Evolutionary conservation across 2,888 invertebrate species (phyloP), one percentile per base, ranked within the genome.

Genomic region (Suillia variegata): DNA sequence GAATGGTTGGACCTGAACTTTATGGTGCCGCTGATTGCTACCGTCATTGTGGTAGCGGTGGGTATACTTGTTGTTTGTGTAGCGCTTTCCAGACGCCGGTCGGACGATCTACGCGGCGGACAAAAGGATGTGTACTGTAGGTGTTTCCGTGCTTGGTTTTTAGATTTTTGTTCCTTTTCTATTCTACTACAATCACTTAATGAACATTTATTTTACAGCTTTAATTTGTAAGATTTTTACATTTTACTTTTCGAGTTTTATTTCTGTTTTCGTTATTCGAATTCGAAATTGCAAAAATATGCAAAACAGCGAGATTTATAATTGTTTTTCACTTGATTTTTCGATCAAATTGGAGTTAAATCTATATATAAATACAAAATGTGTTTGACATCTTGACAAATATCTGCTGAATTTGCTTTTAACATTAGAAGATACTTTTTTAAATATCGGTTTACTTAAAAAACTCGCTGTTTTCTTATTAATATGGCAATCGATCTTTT

Each of bases 21-120:
- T 66, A 87, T 96, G 77, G 93, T 96, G 21, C 96, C 96, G 0
- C 89, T 95, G 67, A 88, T 93, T 74, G 94, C 94, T 47, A 94
- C 94, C 24, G 86, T 95, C 63, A 91, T 96, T 71, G 94, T 96
- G 68, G 90, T 95, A 80, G 87, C 94, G 73, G 93, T 95, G 71
- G 94, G 95, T 65, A 88, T 95, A 75, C 88, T 94, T 75, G 94
- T 96, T 76, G 91, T 94, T 81, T 94, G 94, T 83, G 90, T 94
- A 74, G 94, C 94, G 34, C 85, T 94, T 56, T 91, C 93, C 55
- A 86, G 94, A 78, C 86, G 93, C 81, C 88, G 94, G 80, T 85
- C 89, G 63, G 87, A 92, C 82, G 93, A 94, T 79, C 83, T 85
- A 71, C 88, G 93, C 78, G 89, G 94, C 81, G 94, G 94, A 87